These are phyloP conservation scores for Coecobrya sp. DNA, from an alignment of 2,888 invertebrate species.

Conservation along the genomic window DNA sequence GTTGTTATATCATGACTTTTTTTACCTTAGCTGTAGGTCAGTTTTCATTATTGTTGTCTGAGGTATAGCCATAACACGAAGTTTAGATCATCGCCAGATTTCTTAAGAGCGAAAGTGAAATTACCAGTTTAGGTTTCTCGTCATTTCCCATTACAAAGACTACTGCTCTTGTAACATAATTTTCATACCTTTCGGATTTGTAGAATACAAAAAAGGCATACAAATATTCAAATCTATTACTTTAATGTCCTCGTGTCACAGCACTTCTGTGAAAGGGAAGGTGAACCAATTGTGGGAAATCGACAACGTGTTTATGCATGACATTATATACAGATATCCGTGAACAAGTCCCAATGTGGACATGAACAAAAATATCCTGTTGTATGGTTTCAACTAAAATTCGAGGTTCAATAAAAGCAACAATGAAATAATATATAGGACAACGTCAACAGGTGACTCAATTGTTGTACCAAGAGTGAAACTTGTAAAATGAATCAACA, in stretches of 20 bases:
- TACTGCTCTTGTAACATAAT: slow-evolving; percentile 16
- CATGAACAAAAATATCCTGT: slow-evolving; percentile 10
- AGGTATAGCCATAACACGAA: slow-evolving; percentile 5
- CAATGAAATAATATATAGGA: slow-evolving; percentile 64
- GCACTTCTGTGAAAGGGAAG: not conserved
- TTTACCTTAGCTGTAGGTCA: slow-evolving; percentile 47
- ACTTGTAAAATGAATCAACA: slow-evolving; percentile 71
- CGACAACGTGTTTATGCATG: not conserved
- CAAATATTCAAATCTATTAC: not conserved
- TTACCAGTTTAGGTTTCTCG: slow-evolving; percentile 27
- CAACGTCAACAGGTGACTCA: slow-evolving; percentile 72
- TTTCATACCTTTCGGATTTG: slow-evolving; percentile 41
- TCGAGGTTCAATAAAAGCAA: slow-evolving; percentile 36
- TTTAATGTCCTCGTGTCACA: slow-evolving; percentile 25
- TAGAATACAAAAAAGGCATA: not conserved
- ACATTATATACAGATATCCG: slow-evolving; percentile 14
- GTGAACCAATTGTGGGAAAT: slow-evolving; percentile 27
- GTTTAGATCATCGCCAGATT: not conserved
- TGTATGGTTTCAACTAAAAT: not conserved
- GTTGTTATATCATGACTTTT: not conserved
- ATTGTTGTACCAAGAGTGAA: slow-evolving; percentile 73
- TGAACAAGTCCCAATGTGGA: slow-evolving; percentile 2
- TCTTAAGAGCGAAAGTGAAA: slow-evolving; percentile 46
- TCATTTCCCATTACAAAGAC: not conserved
- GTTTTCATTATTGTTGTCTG: slow-evolving; percentile 36